A percentile compares a stretch with the other conserved stretches of the same genome.
Conservation (phyloP, 2,888 invertebrate species). For the Psylliodes chrysocephalus region DNA sequence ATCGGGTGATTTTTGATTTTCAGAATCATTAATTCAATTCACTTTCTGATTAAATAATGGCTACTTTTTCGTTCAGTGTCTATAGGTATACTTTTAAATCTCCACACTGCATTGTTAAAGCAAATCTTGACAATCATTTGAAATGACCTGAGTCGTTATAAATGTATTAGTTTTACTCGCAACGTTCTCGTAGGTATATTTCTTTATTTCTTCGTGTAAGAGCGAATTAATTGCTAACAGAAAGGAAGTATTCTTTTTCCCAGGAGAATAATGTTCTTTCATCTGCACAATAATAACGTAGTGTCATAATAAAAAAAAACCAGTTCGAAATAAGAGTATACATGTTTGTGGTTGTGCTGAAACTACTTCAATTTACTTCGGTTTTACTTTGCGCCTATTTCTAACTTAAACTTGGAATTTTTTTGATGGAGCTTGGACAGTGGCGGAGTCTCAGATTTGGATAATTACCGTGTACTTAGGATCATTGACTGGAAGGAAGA, state of each 20-base stretch:
- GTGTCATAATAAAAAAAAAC: conserved; percentile 51
- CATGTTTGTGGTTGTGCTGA: conserved; percentile 39
- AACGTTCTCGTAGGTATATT: background rate
- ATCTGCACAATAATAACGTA: conserved; percentile 51
- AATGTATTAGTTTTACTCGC: conserved; percentile 2
- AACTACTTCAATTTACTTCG: conserved; percentile 36
- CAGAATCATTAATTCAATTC: too few species aligned
- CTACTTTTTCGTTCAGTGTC: too few species aligned
- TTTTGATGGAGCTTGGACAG: conserved; percentile 19
- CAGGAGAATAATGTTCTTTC: conserved; percentile 51
- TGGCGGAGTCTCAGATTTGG: background rate
- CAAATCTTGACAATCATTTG: background rate
- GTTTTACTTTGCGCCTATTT: conserved; percentile 32
- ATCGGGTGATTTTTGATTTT: too few species aligned
- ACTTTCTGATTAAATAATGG: too few species aligned
- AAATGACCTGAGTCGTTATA: conserved; percentile 6
- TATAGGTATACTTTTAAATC: too few species aligned
- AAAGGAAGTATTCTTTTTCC: conserved; percentile 49
- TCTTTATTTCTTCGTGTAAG: too few species aligned
- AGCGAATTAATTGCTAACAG: conserved; percentile 41
- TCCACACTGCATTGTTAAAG: too few species aligned
- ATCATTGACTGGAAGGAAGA: too few species aligned
- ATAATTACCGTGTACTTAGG: too few species aligned
- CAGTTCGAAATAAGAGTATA: conserved; percentile 44
- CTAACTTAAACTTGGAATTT: conserved; percentile 10